A percentile compares a stretch with the other conserved stretches of the same genome.
Conservation (phyloP, 2,797 vertebrate species). For the Mallotus villosus region DNA sequence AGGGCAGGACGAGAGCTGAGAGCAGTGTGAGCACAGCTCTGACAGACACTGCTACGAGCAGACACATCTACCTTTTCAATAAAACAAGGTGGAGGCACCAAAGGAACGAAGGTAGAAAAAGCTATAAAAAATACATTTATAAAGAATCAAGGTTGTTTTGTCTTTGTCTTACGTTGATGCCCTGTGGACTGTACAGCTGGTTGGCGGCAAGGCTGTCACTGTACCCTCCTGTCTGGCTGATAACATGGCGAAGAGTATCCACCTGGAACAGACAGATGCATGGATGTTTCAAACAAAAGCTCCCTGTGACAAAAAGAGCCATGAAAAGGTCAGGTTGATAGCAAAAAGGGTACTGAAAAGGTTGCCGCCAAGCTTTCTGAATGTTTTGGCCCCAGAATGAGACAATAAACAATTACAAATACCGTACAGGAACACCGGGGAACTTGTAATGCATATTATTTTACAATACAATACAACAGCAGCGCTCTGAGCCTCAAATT, state of each 20-base stretch:
- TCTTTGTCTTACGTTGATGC: constrained; percentile 96
- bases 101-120: constrained; percentile 33
- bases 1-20: constrained; percentile 71
- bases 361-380: constrained; percentile 64
- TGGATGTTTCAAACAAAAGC: constrained; percentile 68
- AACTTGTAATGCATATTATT: constrained; percentile 32
- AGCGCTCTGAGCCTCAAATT: neutral
- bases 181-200: constrained; percentile 99
- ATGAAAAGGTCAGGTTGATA: constrained; percentile 77
- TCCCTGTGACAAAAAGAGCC: constrained; percentile 63
- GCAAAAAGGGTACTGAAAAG: constrained; percentile 71
- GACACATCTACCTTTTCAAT: neutral
- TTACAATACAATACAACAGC: constrained; percentile 24
- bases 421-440: neutral
- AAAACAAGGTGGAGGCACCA: constrained; percentile 50
- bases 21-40: constrained; percentile 32
- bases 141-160: constrained; percentile 55
- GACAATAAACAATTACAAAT: constrained; percentile 46
- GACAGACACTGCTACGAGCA: neutral
- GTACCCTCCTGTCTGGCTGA: constrained; percentile 99
- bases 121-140: neutral
- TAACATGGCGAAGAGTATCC: constrained; percentile 99
- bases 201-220: constrained; percentile 98
- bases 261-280: constrained; percentile 82
- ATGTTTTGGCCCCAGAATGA: constrained; percentile 56